A percentile compares a stretch with the other conserved stretches of the same genome.
Evolutionary conservation across 2,797 vertebrate genomes (phyloP).

Genomic region (Epinephelus malabaricus): DNA sequence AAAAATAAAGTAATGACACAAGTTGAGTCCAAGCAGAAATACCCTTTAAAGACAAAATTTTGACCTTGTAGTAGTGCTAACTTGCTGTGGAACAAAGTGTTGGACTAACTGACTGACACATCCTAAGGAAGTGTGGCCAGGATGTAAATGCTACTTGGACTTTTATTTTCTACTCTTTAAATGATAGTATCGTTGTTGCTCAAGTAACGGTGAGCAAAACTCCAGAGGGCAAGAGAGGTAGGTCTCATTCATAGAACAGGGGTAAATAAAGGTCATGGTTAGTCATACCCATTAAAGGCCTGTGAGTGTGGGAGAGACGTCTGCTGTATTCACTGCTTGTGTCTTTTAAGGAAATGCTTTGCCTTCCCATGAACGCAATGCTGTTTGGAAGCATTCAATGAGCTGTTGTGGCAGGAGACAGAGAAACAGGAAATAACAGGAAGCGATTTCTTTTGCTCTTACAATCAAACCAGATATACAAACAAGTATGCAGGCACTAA

Average conservation of each 20-base stretch:
- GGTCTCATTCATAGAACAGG: slow-evolving; percentile 4
- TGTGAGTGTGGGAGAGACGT: slow-evolving; percentile 20
- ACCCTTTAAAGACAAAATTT: neutral
- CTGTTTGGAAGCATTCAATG: slow-evolving; percentile 24
- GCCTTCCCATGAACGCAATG: neutral
- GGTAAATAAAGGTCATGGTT: slow-evolving; percentile 37
- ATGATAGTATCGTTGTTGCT: neutral
- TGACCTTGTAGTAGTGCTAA: neutral
- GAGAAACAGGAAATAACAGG: slow-evolving; percentile 21
- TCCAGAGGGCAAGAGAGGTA: neutral
- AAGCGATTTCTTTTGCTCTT: slow-evolving; percentile 1
- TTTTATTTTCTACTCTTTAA: neutral
- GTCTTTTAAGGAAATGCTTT: slow-evolving; percentile 25
- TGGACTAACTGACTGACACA: neutral
- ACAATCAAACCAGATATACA: slow-evolving; percentile 1
- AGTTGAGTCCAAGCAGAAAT: neutral
- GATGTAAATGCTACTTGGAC: neutral
- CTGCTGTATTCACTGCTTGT: slow-evolving; percentile 23
- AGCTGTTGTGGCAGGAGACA: slow-evolving; percentile 14
- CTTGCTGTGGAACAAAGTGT: neutral
- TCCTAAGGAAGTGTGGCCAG: neutral
- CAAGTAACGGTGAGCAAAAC: neutral
- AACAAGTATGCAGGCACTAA: slow-evolving; percentile 2
- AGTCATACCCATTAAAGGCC: slow-evolving; percentile 8
- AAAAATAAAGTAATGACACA: neutral